phyloP scores from a whole-genome alignment of 2,888 invertebrate species.

The Diadromus collaris region DNA sequence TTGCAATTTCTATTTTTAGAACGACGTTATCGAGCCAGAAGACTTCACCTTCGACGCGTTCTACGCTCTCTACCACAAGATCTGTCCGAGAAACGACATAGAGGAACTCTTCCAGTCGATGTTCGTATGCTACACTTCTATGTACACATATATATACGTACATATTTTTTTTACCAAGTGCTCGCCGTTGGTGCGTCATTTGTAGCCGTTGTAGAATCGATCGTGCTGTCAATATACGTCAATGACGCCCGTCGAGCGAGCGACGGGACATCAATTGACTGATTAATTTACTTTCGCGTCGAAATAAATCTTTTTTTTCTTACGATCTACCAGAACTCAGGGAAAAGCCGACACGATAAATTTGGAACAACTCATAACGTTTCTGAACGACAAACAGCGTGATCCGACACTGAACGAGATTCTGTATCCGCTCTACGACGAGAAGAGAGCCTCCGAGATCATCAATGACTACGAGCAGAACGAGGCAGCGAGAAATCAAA shows the following conservation, averaged over 20 bases:
- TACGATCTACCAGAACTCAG: constrained; percentile 85
- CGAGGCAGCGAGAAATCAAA: constrained; percentile 87
- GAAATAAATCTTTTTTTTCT: background rate
- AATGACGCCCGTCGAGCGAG: constrained; percentile 1
- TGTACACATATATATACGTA: background rate
- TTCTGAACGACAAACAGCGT: constrained; percentile 98
- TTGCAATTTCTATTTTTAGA: constrained; percentile 80
- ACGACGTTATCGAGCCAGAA: constrained; percentile 96
- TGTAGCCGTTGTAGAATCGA: background rate
- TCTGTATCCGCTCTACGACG: constrained; percentile 97
- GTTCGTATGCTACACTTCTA: constrained; percentile 85
- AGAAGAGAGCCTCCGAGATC: constrained; percentile 95
- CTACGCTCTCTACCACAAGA: constrained; percentile 98
- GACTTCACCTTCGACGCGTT: constrained; percentile 99
- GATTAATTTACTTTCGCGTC: constrained; percentile 40
- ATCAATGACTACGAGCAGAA: constrained; percentile 96
- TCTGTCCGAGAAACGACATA: constrained; percentile 99
- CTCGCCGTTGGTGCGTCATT: background rate
- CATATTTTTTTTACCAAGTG: constrained; percentile 35
- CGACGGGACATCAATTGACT: constrained; percentile 25
- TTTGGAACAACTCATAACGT: constrained; percentile 93
- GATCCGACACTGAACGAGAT: constrained; percentile 99
- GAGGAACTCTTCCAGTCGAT: constrained; percentile 98
- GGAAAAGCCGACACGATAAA: constrained; percentile 94
- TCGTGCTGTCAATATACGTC: background rate